These are phyloP conservation scores for Didymodactylos carnosus DNA, from an alignment of 2,888 invertebrate genomes.

Conservation along the genomic window DNA sequence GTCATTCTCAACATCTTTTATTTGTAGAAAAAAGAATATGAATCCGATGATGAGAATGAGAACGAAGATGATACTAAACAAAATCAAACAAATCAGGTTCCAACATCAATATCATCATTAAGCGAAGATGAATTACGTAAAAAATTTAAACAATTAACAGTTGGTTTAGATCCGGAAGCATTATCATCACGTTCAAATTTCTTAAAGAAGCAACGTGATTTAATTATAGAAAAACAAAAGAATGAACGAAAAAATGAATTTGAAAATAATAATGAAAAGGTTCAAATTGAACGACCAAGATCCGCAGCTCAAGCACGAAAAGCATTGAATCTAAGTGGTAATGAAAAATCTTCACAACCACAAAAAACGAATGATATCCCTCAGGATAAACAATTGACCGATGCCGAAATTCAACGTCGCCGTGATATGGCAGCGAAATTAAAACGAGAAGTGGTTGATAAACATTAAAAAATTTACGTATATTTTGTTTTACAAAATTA, in stretches of 20 bases:
- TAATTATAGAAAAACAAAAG: neutral
- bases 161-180: neutral
- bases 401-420: neutral
- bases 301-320: neutral
- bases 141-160: neutral
- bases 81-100: no score
- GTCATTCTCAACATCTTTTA: no score
- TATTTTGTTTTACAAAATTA: no score
- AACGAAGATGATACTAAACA: no score
- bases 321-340: no score
- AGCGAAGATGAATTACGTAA: neutral
- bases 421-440: neutral
- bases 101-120: neutral
- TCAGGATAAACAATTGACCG: neutral
- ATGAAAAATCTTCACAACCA: no score
- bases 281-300: neutral
- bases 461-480: no score
- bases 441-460: neutral
- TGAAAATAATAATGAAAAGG: neutral
- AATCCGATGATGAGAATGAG: no score
- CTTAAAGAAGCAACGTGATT: neutral
- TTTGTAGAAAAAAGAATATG: no score
- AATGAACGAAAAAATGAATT: neutral
- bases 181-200: neutral
- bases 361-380: neutral